A percentile compares a stretch with the other conserved stretches of the same genome.
These are phyloP conservation scores for Bubalus kerabau DNA, from an alignment of 2,113 vertebrate genomes.

Conservation along the genomic window DNA sequence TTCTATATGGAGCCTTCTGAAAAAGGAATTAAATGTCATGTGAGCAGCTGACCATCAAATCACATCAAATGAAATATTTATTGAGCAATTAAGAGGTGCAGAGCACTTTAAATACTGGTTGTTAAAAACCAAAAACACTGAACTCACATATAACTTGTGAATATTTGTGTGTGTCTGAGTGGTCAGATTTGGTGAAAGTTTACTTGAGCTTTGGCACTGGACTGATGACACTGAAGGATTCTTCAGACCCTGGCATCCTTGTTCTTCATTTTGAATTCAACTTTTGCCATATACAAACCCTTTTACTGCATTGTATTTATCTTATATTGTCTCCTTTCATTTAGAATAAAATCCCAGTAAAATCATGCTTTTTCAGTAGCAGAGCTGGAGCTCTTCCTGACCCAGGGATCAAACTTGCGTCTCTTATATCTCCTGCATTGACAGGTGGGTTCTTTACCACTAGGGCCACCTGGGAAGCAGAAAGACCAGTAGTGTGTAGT, in stretches of 20 bases:
- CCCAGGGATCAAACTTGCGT: not conserved
- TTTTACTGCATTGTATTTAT: not conserved
- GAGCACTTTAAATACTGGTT: not conserved
- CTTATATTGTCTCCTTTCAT: not conserved
- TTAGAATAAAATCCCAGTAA: conserved; percentile 16
- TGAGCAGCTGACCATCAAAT: not conserved
- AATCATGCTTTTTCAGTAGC: not conserved
- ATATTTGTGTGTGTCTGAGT: not conserved
- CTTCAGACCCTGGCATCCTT: not conserved
- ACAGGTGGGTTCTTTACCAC: not conserved
- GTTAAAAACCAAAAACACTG: not conserved
- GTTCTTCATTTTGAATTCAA: not conserved
- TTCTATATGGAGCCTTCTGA: not conserved
- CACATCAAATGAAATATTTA: not conserved
- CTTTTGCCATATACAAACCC: not conserved
- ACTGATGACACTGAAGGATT: not conserved
- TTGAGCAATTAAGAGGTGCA: not conserved
- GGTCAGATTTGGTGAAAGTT: not conserved
- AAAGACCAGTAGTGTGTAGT: not conserved
- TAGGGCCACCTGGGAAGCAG: not conserved
- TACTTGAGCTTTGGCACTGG: not conserved
- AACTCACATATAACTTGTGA: not conserved
- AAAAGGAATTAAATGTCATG: not conserved
- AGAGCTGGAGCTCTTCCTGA: not conserved
- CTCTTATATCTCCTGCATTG: not conserved